phyloP scores from a whole-genome alignment of 2,113 vertebrate genomes.

The Corydoras sp. region DNA sequence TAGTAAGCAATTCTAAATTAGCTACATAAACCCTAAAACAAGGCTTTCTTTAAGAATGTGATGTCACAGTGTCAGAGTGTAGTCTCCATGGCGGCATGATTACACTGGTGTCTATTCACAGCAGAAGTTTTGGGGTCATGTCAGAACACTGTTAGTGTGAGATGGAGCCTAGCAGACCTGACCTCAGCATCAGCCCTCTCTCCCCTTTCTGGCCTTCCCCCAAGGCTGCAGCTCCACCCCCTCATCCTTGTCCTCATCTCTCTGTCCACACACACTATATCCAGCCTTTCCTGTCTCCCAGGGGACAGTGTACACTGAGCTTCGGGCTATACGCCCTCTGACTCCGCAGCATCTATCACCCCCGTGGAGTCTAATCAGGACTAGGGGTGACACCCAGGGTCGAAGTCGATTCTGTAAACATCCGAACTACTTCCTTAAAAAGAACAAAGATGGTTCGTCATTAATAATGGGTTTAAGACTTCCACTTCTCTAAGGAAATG shows the following conservation, averaged over 20 bases:
- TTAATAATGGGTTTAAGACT: conserved; percentile 56
- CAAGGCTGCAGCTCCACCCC: conserved; percentile 61
- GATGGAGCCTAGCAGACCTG: conserved; percentile 68
- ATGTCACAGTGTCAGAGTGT: conserved; percentile 40
- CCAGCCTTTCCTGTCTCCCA: conserved; percentile 58
- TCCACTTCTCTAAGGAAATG: conserved; percentile 59
- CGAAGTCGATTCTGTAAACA: conserved; percentile 71
- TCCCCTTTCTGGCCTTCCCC: conserved; percentile 69
- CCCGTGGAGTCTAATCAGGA: conserved; percentile 66
- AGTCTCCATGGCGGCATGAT: conserved; percentile 50
- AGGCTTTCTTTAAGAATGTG: conserved; percentile 30
- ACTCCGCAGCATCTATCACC: conserved; percentile 72
- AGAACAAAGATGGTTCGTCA: conserved; percentile 54
- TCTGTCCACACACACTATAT: conserved; percentile 62
- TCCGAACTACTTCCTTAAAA: conserved; percentile 68
- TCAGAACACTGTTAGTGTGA: conserved; percentile 64
- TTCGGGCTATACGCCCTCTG: conserved; percentile 59
- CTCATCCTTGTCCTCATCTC: conserved; percentile 45
- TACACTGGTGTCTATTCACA: conserved; percentile 69
- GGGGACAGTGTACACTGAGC: conserved; percentile 54
- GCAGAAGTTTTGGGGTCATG: conserved; percentile 68
- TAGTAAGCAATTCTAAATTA: conserved; percentile 52
- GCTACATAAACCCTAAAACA: conserved; percentile 59
- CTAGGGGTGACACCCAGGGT: conserved; percentile 63
- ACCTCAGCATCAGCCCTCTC: conserved; percentile 78